Evolutionary conservation across 2,797 vertebrate species (phyloP), one percentile per base, ranked within the genome.

Genomic region (Otus scops): DNA sequence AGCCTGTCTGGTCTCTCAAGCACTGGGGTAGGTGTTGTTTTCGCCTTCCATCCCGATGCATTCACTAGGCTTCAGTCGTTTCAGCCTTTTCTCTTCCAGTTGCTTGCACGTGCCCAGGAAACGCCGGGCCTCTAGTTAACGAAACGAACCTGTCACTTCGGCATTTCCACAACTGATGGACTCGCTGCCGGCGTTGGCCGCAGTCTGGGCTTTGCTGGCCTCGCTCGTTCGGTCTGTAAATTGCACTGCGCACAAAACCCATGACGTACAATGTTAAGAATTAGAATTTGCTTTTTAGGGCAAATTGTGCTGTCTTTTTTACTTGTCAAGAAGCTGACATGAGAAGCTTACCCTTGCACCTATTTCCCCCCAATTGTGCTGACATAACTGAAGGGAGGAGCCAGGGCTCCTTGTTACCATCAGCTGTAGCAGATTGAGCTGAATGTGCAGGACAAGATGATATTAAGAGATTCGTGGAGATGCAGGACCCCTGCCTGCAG

Each of bases 141-240:
- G 67, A 93, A 86, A 59, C 0, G 1, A 64, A 88, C 41, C 71
- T 93, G 75, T 85, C 77, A 61, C 80, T 84, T 43, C 1, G 24
- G 48, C 85, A 50, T 87, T 92, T 95, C 79, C 61, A 74, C 1
- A 3, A 48, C 74, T 94, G 93, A 88, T 93, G 93, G 85, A 92
- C 86, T 92, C 79, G 51, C 63, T 92, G 68, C 67, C 9, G 68
- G 64, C 9, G 26, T 61, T 91, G 92, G 88, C 79, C 21, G 23
- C 28, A 36, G 73, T 26, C 47, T 12, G 36, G 75, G 51, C 76
- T 88, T 83, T 1, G 21, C 75, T 80, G 65, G 92, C 73, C 78
- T 91, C 0, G 0, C 61, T 92, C 4, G 3, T 45, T 67, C 81
- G 54, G 41, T 60, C 78, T 76, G 26, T n/a, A 86, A 91, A 87